Evolutionary conservation across 2,797 vertebrate genomes (phyloP), one percentile per base, ranked within the genome.

Genomic region (Alectoris magna): DNA sequence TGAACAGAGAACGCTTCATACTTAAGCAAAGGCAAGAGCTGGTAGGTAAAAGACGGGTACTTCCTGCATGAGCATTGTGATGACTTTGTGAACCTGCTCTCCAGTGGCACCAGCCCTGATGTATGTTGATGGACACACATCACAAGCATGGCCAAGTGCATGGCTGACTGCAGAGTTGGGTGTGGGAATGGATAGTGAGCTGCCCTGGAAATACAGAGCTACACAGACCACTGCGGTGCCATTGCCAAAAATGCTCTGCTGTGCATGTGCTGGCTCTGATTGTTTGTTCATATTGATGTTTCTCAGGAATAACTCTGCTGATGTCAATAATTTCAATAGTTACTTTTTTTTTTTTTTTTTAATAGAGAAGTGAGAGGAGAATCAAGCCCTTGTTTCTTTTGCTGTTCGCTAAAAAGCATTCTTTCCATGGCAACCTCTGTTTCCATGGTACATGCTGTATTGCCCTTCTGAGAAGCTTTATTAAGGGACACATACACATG

Each of bases 381-480:
- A 72, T 80, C 59, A 86, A 90, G 26, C 49, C 63, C 67, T 74
- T 78, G 39, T 96, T 93, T 96, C 87, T 97, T 92, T 74, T 82
- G 75, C 93, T 92, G 77, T 51, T 96, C 86, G 88, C 95, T 95
- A 95, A 97, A 96, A 97, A 83, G 38, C 97, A 81, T 59, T 91
- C 97, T 97, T 97, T 95, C 97, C 96, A 97, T 97, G 97, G 97
- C 95, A 97, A 97, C 96, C 91, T 48, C 90, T 80, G 97, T 98
- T 98, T 97, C 97, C 96, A 97, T 97, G 97, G 97, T 53, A 86
- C 69, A 14, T 78, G 58, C 91, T 63, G 84, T 74, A 90, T 41
- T 96, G 93, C 82, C 74, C 95, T 97, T 97, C 86, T 69, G 94
- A 97, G 95, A 77, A 90, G 87, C 89, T 96, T 96, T 96, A 90